These are phyloP conservation scores for Bembecia ichneumoniformis DNA, from an alignment of 2,888 invertebrate species.

Conservation along the genomic window DNA sequence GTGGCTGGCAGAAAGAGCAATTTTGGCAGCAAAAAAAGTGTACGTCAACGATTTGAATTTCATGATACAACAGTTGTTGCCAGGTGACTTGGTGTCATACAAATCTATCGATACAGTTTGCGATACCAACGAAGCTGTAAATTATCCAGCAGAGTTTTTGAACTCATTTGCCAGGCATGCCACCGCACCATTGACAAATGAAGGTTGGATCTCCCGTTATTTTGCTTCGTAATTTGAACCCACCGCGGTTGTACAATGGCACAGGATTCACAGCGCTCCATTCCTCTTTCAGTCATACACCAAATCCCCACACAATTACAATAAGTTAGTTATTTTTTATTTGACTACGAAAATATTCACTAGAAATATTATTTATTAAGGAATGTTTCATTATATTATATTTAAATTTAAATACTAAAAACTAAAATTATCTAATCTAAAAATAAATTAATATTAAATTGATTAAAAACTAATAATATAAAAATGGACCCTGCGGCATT, in stretches of 20 bases:
- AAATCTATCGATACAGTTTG: constrained; percentile 17
- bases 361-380: too few relatives aligned
- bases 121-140: too few relatives aligned
- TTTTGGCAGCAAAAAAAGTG: constrained; percentile 13
- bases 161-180: constrained; percentile 18
- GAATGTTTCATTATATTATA: too few relatives aligned
- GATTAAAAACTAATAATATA: too few relatives aligned
- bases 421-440: too few relatives aligned
- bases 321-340: neutral
- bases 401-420: too few relatives aligned
- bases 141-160: too few relatives aligned
- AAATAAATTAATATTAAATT: too few relatives aligned
- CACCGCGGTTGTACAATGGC: constrained; percentile 13
- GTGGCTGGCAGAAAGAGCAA: too few relatives aligned
- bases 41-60: constrained; percentile 18
- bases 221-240: constrained; percentile 24
- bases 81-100: constrained; percentile 11
- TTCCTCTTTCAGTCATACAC: constrained; percentile 14
- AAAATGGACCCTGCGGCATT: too few relatives aligned
- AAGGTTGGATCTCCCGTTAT: constrained; percentile 19
- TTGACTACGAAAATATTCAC: too few relatives aligned
- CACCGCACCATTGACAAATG: constrained; percentile 17
- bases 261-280: too few relatives aligned
- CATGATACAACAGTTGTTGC: constrained; percentile 12
- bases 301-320: neutral